Evolutionary conservation across 1,140 invertebrate species (phyloP), one percentile per base, ranked within the genome.

Genomic region (Meloidogyne hapla): DNA sequence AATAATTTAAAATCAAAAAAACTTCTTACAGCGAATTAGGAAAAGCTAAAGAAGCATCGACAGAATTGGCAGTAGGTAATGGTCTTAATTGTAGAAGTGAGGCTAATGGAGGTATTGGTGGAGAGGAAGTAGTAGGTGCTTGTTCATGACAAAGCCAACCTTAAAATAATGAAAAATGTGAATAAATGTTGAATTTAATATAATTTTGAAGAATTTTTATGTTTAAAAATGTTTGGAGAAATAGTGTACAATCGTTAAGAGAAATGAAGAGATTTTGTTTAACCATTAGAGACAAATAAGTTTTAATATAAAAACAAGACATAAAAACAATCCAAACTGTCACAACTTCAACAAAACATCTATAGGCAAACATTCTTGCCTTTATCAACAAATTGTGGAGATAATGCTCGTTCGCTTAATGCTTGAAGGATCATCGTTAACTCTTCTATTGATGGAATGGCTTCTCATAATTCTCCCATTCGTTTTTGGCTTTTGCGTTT

Each of bases 111-210:
- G 77, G 76, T 48, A 69, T 8, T 18, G 2, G 8, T 18, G 69
- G 18, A 15, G 79, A 75, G 65, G 33, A 26, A n/a, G 63, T 76
- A 6, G 78, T 80, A 6, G 80, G 71, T 13, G 66, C 23, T 56
- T 45, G 21, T 62, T 81, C 80, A 40, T 66, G 76, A 63, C 80
- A 81, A 0, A 81, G 48, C 56, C 65, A 69, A 21, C 77, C 70
- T 70, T 56, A n/a, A 56, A 56, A 48, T 18, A 48, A 42, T 42
- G 12, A 42, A 48, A 48, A 48, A 18, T 48, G 5, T n/a, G n/a
- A n/a, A n/a, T n/a, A n/a, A n/a, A n/a, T n/a, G n/a, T n/a, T n/a
- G n/a, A n/a, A n/a, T n/a, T n/a, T n/a, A n/a, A n/a, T n/a, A n/a
- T n/a, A n/a, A n/a, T n/a, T n/a, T n/a, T n/a, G n/a, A n/a, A 6